A percentile compares a stretch with the other conserved stretches of the same genome.
Evolutionary conservation across 2,888 invertebrate species (phyloP).

Genomic region (Plebejus argus): DNA sequence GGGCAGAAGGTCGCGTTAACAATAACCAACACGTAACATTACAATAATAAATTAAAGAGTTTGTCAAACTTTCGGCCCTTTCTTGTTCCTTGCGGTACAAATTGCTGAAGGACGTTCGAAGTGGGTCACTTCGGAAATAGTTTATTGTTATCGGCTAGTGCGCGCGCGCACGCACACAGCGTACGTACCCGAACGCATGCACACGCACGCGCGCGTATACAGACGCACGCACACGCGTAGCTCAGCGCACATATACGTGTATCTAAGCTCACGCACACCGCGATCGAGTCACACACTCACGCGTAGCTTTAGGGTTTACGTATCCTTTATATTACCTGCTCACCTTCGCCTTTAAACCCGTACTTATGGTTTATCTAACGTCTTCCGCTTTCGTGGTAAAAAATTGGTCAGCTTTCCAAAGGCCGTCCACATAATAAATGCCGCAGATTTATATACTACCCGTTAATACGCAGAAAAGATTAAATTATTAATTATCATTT

Average conservation of each 20-base stretch:
- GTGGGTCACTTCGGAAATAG: constrained; percentile 81
- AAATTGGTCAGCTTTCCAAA: constrained; percentile 65
- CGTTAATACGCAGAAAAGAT: constrained; percentile 17
- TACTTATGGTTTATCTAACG: constrained; percentile 53
- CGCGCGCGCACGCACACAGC: constrained; percentile 61
- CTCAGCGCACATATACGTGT: constrained; percentile 30
- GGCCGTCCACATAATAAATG: constrained; percentile 71
- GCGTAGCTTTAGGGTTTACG: constrained; percentile 57
- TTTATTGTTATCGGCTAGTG: constrained; percentile 81
- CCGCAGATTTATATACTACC: constrained; percentile 56
- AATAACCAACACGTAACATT: constrained; percentile 55
- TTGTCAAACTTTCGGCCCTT: constrained; percentile 73
- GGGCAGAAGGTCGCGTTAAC: constrained; percentile 44
- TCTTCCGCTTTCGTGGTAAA: constrained; percentile 70
- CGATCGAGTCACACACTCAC: constrained; percentile 46
- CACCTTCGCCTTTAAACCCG: constrained; percentile 63
- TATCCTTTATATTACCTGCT: constrained; percentile 71
- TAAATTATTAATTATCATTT: constrained; percentile 7
- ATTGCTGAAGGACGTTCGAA: constrained; percentile 79
- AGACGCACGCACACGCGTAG: constrained; percentile 46
- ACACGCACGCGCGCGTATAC: constrained; percentile 49
- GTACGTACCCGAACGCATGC: constrained; percentile 60
- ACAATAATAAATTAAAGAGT: constrained; percentile 60
- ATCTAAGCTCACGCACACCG: constrained; percentile 52
- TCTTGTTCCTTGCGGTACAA: constrained; percentile 79